Evolutionary conservation across 2,113 vertebrate genomes (phyloP), one percentile per base, ranked within the genome.

Genomic region (Charina bottae): DNA sequence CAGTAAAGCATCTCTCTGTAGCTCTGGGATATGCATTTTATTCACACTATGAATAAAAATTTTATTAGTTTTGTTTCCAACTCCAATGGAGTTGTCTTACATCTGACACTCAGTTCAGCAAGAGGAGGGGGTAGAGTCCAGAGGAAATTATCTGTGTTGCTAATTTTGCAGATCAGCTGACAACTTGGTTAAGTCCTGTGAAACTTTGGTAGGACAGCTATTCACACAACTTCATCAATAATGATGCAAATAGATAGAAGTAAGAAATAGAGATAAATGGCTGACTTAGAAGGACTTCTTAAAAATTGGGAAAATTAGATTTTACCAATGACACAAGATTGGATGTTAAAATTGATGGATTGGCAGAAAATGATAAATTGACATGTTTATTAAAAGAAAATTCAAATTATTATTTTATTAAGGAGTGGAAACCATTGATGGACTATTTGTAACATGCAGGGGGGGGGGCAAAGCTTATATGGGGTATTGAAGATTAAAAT

Each of bases 1-100:
- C 72, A 93, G 37, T 78, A 37, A 90, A 83, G 7, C 7, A 21
- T 91, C 85, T 62, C 59, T 93, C 88, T 62, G 85, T 2, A 6
- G 24, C 10, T 78, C 33, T 78, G 72, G 37, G 72, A 78, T 78
- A 21, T 78, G 17, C 6, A 78, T 78, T 37, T 78, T 78, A 78
- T 78, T 78, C 72, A 78, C 2, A 7, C 72, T 10, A 78, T 78
- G 33, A 78, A 78, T 42, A 78, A 78, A 78, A 78, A 9, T 33
- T 33, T 78, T 78, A 78, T 4, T 42, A 37, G 33, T 19, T 78
- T 78, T 78, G 68, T 78, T 78, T 78, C 33, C 68, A 78, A 21
- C 19, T 9, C 17, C 33, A 37, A 37, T 78, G 37, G 33, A 78
- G 7, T 78, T 78, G 72, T 78, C 17, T 21, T 78, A 8, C 6